Evolutionary conservation across 2,888 invertebrate genomes (phyloP), one percentile per base, ranked within the genome.

Genomic region (Nemurella pictetii): DNA sequence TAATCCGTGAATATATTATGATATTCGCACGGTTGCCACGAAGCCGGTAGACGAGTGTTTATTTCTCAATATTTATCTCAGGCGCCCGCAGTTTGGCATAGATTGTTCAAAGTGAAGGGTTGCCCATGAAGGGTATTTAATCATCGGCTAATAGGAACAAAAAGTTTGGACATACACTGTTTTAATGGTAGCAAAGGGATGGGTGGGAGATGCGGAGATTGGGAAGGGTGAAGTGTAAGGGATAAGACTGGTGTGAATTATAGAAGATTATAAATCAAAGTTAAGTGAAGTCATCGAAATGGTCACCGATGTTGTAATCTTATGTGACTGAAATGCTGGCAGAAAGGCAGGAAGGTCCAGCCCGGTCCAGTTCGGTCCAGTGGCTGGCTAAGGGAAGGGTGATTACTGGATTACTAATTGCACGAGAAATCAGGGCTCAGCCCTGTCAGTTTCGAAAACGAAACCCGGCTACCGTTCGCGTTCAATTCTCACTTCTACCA

Each of bases 251-350:
- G 80, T 30, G 35, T 25, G 82, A 82, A 82, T 82, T 82, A 82
- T 82, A 55, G 72, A 27, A 72, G 55, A 82, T 82, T 72, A 82
- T 82, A 82, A 82, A 82, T 82, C 82, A 55, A 72, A 82, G 82
- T 72, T 72, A 29, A 82, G 82, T 55, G 55, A 82, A 82, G 27
- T 81, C 80, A 81, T 36, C 27, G 55, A 27, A 55, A 82, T 30
- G 55, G 72, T 82, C 82, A 82, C 25, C 26, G 82, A 82, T 29
- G 72, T 72, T 82, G 72, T 55, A 78, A 55, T 82, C 82, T 82
- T 82, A 72, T 55, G 20, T 82, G 55, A 82, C 36, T 82, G 82
- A 12, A 55, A 55, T 28, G 80, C n/a, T 82, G 55, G 55, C 55
- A 55, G 55, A 7, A 12, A 20, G 9, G 55, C 20, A 20, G 55